Conservation (phyloP, 1,140 invertebrate species). For the Drosophila oshimai region DNA sequence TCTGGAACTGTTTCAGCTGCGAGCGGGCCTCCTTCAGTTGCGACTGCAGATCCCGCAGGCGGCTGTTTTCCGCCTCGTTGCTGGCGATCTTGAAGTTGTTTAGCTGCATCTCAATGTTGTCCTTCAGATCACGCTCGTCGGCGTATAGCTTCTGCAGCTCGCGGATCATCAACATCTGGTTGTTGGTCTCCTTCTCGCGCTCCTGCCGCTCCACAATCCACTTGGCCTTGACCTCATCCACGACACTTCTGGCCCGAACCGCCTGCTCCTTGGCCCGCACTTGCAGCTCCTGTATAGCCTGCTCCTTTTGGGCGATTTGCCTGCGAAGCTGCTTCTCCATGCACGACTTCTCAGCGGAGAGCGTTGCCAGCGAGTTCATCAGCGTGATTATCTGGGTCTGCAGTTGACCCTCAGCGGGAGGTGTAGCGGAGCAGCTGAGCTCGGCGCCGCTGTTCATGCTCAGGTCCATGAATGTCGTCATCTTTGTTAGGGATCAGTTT, state of each 20-base stretch:
- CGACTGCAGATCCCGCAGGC: slow-evolving; percentile 84
- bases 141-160: slow-evolving; percentile 87
- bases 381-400: slow-evolving; percentile 85
- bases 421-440: no score
- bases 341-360: slow-evolving; percentile 91
- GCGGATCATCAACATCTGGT: slow-evolving; percentile 88
- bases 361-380: slow-evolving; percentile 89
- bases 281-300: slow-evolving; percentile 85
- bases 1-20: slow-evolving; percentile 86
- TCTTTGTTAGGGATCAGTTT: no score
- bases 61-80: slow-evolving; percentile 64
- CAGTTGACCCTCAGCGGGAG: slow-evolving; percentile 68
- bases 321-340: slow-evolving; percentile 90
- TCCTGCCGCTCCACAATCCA: slow-evolving; percentile 90
- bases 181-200: slow-evolving; percentile 89
- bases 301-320: slow-evolving; percentile 88
- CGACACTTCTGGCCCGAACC: slow-evolving; percentile 85
- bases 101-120: slow-evolving; percentile 85
- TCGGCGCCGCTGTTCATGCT: no score
- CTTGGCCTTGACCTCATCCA: slow-evolving; percentile 88
- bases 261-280: slow-evolving; percentile 85
- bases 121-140: slow-evolving; percentile 86
- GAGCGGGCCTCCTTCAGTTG: slow-evolving; percentile 87
- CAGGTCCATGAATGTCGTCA: no score
- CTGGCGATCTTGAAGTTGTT: slow-evolving; percentile 83